Base-by-base conservation (phyloP, 2,797 vertebrate genomes). In the Pteropus rufus region DNA sequence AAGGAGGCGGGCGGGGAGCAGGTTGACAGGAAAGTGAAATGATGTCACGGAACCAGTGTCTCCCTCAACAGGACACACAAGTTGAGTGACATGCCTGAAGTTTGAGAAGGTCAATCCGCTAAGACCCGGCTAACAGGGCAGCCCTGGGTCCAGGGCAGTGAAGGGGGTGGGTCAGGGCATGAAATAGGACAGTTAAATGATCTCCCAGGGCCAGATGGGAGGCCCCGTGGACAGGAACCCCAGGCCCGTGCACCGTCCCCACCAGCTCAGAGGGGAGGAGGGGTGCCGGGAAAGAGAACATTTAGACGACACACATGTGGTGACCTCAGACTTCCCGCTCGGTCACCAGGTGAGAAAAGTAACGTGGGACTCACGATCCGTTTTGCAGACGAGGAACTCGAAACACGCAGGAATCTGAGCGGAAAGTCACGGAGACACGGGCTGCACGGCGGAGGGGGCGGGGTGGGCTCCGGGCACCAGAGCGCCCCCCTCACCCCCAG, bases 221-320 rank as follows among this genome's bases (percentile, higher is more conserved):
- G 21, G 26, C 24, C 23, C 19, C 15, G 56, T 2, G 21, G 54
- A 16, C 7, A 10, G 87, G 56, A 39, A 1, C 6, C 23, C 62
- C n/a, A 23, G 65, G 77, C 24, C 49, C 0, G 0, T 10, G n/a
- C 16, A 3, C n/a, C 46, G 79, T 70, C 60, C 10, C n/a, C 10
- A 31, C 26, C 19, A 9, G 46, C 14, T 21, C 41, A 2, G 69
- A 18, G 54, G 9, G 44, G 44, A 5, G 21, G 44, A 4, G 15
- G 14, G 62, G 21, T 10, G 31, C 12, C 2, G 1, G 54, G 5
- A 76, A 58, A 46, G 14, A 44, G 60, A 39, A 6, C 2, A 5
- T 2, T 46, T 23, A 8, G 52, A 3, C 0, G 1, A 14, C 16
- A 7, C 1, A 12, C 4, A 0, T 0, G 1, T 3, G 0, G 0